Percentiles rank a stretch among this genome's conserved stretches.
phyloP scores from a whole-genome alignment of 2,888 invertebrate genomes.

The Drosophila paranaensis region DNA sequence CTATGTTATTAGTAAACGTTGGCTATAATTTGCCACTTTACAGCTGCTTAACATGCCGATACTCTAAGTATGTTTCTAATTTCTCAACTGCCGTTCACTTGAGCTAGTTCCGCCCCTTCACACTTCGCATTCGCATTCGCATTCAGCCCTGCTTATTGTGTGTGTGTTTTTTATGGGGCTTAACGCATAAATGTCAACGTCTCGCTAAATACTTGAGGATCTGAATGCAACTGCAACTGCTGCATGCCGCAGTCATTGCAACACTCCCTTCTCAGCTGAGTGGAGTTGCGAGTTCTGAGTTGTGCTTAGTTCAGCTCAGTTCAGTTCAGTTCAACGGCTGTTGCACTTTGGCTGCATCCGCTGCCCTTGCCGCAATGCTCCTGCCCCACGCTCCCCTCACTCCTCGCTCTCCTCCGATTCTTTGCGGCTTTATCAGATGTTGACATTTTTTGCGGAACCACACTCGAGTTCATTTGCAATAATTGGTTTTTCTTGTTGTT shows the following conservation, averaged over 20 bases:
- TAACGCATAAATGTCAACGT: slow-evolving; percentile 66
- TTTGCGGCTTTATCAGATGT: slow-evolving; percentile 60
- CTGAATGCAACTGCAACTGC: slow-evolving; percentile 40
- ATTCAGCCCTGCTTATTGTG: slow-evolving; percentile 24
- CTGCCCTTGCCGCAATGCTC: slow-evolving; percentile 41
- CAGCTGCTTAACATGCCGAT: slow-evolving; percentile 6
- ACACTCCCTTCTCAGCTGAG: slow-evolving; percentile 6
- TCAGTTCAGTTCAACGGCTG: slow-evolving; percentile 54
- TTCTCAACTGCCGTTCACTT: neutral
- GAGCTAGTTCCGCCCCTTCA: slow-evolving; percentile 28
- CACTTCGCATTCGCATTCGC: slow-evolving; percentile 1
- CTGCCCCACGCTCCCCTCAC: slow-evolving; percentile 1
- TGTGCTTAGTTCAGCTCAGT: slow-evolving; percentile 29
- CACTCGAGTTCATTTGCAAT: slow-evolving; percentile 84
- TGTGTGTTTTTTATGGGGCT: slow-evolving; percentile 25
- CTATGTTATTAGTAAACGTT: no score
- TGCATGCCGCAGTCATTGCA: slow-evolving; percentile 32
- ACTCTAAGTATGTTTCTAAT: neutral
- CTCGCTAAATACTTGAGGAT: slow-evolving; percentile 74
- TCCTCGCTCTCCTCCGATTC: slow-evolving; percentile 17
- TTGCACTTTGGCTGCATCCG: slow-evolving; percentile 72
- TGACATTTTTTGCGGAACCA: slow-evolving; percentile 78
- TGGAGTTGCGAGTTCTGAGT: slow-evolving; percentile 38
- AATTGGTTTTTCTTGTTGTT: slow-evolving; percentile 84
- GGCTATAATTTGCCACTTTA: no score